Percentiles rank a stretch among this genome's conserved stretches.
phyloP scores from a whole-genome alignment of 2,113 vertebrate species.

The Phaetusa simplex region DNA sequence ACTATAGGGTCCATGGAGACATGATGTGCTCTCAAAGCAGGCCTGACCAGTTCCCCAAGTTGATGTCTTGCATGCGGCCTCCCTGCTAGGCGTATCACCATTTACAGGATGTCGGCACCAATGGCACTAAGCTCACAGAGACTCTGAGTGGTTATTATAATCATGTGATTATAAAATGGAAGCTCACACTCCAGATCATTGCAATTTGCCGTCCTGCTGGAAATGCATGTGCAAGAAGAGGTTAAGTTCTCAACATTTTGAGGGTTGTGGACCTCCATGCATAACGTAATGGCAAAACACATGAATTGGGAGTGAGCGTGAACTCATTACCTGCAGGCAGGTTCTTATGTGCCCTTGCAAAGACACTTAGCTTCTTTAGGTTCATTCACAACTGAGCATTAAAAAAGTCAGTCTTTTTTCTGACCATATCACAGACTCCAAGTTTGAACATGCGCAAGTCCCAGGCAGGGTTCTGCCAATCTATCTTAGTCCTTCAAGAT shows the following conservation, averaged over 20 bases:
- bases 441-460: not conserved
- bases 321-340: not conserved
- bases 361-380: not conserved
- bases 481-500: not conserved
- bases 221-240: not conserved
- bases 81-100: not conserved
- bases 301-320: not conserved
- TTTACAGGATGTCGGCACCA: not conserved
- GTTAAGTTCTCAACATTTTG: not conserved
- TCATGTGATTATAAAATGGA: not conserved
- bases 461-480: not conserved
- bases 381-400: not conserved
- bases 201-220: not conserved
- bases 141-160: not conserved
- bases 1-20: not conserved
- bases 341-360: not conserved
- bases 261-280: not conserved
- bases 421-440: not conserved
- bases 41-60: not conserved
- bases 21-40: not conserved
- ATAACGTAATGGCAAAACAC: not conserved
- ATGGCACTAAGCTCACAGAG: not conserved
- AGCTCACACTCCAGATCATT: not conserved
- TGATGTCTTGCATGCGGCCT: not conserved
- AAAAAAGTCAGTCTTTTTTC: not conserved